phyloP scores from a whole-genome alignment of 1,140 invertebrate genomes.

The Penaeus vannamei region DNA sequence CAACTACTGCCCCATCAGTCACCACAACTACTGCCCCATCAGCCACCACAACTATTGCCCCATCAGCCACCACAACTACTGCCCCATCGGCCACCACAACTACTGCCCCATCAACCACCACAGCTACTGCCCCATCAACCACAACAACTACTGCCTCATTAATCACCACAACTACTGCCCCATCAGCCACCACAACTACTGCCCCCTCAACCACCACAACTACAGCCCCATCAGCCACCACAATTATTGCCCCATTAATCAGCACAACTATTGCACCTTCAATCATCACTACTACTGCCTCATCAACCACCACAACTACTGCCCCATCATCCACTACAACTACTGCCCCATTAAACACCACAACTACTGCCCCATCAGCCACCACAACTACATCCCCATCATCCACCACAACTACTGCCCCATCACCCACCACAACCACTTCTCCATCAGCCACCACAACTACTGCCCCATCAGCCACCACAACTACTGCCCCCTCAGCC shows the following conservation, averaged over 20 bases:
- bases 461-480: background rate
- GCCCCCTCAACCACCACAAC: background rate
- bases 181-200: background rate
- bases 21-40: background rate
- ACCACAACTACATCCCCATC: background rate
- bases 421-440: background rate
- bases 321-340: background rate
- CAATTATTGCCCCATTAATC: background rate
- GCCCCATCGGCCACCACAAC: background rate
- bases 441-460: background rate
- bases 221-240: background rate
- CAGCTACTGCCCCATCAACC: background rate
- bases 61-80: background rate
- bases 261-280: background rate
- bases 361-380: background rate
- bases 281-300: background rate
- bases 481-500: background rate
- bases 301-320: background rate
- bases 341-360: background rate
- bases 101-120: background rate
- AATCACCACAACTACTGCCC: background rate
- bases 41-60: background rate
- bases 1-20: background rate
- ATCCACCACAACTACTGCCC: background rate
- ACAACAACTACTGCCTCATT: background rate